These are phyloP conservation scores for Malurus splendens DNA, from an alignment of 2,797 vertebrate species.

Conservation along the genomic window DNA sequence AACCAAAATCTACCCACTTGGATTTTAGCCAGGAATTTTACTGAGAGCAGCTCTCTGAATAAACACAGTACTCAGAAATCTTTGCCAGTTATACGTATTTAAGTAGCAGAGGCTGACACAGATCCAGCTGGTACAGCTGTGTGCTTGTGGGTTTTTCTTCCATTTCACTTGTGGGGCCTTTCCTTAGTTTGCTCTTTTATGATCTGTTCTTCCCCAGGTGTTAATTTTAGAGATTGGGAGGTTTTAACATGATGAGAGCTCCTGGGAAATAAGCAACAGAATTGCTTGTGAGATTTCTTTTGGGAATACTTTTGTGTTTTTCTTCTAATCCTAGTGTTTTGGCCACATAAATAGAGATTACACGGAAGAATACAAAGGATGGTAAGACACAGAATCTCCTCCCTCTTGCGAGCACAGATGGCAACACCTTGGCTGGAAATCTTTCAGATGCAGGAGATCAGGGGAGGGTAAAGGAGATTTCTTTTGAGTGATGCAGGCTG, in stretches of 20 bases:
- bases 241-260: background rate
- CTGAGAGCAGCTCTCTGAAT: background rate
- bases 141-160: background rate
- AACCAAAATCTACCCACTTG: background rate
- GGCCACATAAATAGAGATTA: background rate
- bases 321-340: constrained; percentile 3
- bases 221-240: background rate
- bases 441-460: background rate
- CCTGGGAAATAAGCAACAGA: background rate
- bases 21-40: background rate
- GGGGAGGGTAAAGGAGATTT: background rate
- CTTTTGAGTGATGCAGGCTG: background rate
- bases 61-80: background rate
- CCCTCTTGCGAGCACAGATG: background rate
- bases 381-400: background rate
- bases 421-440: background rate
- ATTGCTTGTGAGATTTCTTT: background rate
- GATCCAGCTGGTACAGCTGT: background rate
- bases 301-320: constrained; percentile 3
- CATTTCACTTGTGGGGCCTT: background rate
- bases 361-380: background rate
- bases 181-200: background rate
- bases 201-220: background rate
- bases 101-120: background rate
- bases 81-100: background rate